Evolutionary conservation across 2,113 vertebrate species (phyloP), one percentile per base, ranked within the genome.

Genomic region (Scytalopus superciliaris): DNA sequence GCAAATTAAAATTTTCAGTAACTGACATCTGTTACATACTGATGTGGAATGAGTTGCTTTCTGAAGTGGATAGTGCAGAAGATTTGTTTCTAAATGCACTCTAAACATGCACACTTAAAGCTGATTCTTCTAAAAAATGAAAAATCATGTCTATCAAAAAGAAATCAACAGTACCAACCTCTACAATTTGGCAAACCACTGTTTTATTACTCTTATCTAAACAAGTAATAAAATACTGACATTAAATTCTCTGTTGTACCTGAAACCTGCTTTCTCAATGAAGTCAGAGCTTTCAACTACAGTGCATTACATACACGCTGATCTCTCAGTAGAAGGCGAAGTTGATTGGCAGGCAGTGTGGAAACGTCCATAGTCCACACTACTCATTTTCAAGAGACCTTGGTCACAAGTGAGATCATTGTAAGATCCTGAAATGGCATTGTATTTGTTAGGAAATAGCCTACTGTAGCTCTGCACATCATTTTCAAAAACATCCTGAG

Each of bases 1-100:
- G 42, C 33, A 95, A 82, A 90, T 96, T 91, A 76, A 90, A 96
- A 76, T 53, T 72, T 60, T 91, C 81, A 82, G 68, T 92, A 94
- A 84, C 74, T 84, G 70, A 72, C 78, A 82, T 87, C 77, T 83
- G 70, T 59, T 87, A 73, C 24, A n/a, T 21, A 77, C 19, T 17
- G 31, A 17, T 40, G 59, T 67, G 82, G 68, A 91, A 80, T 18
- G 31, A 91, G 35, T 62, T 80, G 40, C 57, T 89, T 78, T 89
- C 74, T 91, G 11, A 89, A 76, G 21, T 55, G 40, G 25, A 22
- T 42, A 49, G 31, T 21, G 82, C 37, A 77, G 30, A 68, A 76
- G 63, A 77, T n/a, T 84, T 78, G 8, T 60, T 92, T 78, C 45
- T 91, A 78, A 89, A 72, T 44, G 17, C 47, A 40, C 37, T 60